Percentiles rank a stretch among this genome's conserved stretches.
Evolutionary conservation across 2,888 invertebrate genomes (phyloP).

Genomic region (Xestia sexstrigata): DNA sequence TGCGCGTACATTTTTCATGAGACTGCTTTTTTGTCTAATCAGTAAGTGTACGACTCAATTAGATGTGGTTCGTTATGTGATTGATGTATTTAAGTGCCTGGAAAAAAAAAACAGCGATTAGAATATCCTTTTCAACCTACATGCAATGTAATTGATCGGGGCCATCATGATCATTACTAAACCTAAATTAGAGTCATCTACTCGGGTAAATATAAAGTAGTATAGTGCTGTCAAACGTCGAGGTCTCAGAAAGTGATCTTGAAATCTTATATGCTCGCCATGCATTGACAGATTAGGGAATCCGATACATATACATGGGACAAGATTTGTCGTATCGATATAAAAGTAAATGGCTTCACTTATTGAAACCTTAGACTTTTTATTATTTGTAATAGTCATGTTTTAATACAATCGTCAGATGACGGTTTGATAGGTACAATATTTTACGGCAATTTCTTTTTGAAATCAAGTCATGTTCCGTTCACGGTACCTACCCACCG

Average conservation of each 20-base stretch:
- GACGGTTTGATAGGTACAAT: conserved; percentile 22
- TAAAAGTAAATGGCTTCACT: conserved; percentile 15
- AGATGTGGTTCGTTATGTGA: conserved; percentile 29
- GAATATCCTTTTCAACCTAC: neutral
- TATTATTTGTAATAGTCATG: conserved; percentile 20
- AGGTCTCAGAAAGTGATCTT: neutral
- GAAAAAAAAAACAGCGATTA: neutral
- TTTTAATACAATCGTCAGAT: conserved; percentile 21
- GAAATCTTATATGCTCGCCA: neutral
- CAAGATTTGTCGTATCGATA: conserved; percentile 2
- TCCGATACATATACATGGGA: conserved; percentile 1
- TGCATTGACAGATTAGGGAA: neutral
- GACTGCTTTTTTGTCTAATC: conserved; percentile 35
- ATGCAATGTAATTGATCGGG: neutral
- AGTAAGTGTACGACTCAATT: conserved; percentile 53
- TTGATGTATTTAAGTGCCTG: conserved; percentile 12
- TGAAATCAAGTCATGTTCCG: conserved; percentile 36
- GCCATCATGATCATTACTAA: neutral
- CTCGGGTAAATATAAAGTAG: neutral
- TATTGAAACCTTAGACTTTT: conserved; percentile 39
- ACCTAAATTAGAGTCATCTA: neutral
- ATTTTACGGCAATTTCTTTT: conserved; percentile 33
- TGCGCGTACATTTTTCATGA: conserved; percentile 38
- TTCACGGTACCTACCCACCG: conserved; percentile 34
- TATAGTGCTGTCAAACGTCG: neutral